These are phyloP conservation scores for Rhynchotus rufescens DNA, from an alignment of 2,797 vertebrate genomes.

Conservation along the genomic window DNA sequence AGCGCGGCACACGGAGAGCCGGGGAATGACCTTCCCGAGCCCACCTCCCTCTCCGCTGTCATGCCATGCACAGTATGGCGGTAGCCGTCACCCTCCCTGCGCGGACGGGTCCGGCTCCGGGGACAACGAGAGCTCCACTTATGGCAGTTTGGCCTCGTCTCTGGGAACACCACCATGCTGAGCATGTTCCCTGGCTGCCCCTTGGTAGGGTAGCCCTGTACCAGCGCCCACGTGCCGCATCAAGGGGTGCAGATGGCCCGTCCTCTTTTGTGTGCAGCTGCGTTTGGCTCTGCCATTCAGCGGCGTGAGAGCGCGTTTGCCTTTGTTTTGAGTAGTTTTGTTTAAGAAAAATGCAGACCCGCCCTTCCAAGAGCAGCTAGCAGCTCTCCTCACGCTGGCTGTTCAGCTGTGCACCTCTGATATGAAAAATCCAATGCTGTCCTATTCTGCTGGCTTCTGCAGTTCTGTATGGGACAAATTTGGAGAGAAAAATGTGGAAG, in stretches of 20 bases:
- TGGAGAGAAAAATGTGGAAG: not conserved
- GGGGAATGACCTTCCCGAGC: not conserved
- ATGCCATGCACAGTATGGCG: too few relatives aligned
- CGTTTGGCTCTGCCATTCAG: conserved; percentile 11
- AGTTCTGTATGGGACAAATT: not conserved
- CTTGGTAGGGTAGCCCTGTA: not conserved
- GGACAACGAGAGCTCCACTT: not conserved
- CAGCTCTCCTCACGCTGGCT: not conserved
- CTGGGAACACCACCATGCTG: not conserved
- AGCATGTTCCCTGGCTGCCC: not conserved
- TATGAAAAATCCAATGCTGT: not conserved
- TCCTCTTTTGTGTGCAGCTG: conserved; percentile 2
- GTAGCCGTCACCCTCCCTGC: not conserved
- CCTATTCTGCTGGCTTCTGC: not conserved
- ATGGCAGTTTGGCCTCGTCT: not conserved
- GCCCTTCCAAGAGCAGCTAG: not conserved
- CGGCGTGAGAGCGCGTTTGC: conserved; percentile 23
- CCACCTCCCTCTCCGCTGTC: not conserved
- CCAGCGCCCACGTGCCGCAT: not conserved
- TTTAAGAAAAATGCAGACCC: not conserved
- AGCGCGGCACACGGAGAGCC: fast-evolving
- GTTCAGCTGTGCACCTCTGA: not conserved
- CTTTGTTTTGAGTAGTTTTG: conserved; percentile 43
- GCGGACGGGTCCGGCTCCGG: not conserved
- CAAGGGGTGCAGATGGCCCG: conserved; percentile 43